Percentiles rank a stretch among this genome's conserved stretches.
phyloP scores from a whole-genome alignment of 1,140 invertebrate species.

The Formica selysi region DNA sequence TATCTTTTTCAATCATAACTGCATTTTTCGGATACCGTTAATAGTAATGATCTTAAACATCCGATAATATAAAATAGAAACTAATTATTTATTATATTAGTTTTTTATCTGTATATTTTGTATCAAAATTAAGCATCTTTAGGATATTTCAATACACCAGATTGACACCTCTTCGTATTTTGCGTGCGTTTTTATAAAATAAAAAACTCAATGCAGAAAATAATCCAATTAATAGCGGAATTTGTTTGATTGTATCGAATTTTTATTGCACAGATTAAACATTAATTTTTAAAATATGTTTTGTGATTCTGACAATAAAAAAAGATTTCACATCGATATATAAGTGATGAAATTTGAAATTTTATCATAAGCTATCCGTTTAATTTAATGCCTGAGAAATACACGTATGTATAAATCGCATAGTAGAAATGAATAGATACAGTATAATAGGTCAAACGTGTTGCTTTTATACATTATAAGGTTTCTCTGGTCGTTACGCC shows the following conservation, averaged over 20 bases:
- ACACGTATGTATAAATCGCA: too few relatives aligned
- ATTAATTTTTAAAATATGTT: background rate
- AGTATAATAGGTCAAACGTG: constrained; percentile 31
- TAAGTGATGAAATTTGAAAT: constrained; percentile 9
- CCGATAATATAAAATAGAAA: background rate
- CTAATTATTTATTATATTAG: background rate
- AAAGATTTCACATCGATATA: background rate
- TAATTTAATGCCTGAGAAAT: background rate
- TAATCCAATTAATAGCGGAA: background rate
- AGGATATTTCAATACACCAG: background rate
- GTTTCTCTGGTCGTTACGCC: constrained; percentile 49
- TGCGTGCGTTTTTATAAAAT: background rate
- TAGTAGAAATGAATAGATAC: background rate
- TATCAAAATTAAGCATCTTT: background rate
- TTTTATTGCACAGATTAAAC: background rate
- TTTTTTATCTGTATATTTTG: background rate
- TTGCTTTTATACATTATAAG: constrained; percentile 46
- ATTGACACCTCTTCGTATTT: background rate
- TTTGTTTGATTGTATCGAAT: background rate
- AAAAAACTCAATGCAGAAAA: too few relatives aligned
- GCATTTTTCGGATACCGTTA: constrained; percentile 58
- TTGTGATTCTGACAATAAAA: background rate
- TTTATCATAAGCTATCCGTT: background rate
- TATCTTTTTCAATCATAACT: background rate
- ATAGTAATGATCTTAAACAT: background rate